Evolutionary conservation across 2,113 vertebrate genomes (phyloP), one percentile per base, ranked within the genome.

Genomic region (Gnathonemus longibarbis): DNA sequence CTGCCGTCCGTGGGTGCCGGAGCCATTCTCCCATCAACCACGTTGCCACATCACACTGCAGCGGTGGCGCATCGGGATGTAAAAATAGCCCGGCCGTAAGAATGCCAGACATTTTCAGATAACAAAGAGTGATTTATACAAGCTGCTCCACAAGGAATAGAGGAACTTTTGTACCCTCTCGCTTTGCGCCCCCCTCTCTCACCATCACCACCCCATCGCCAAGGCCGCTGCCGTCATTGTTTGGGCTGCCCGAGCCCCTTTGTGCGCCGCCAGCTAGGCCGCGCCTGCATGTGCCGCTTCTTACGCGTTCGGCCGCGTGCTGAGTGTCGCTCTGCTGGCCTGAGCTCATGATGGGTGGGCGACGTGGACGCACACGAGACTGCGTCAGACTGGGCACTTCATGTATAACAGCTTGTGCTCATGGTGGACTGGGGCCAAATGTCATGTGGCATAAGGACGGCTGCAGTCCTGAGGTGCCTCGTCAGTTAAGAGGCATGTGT

Each of bases 101-200:
- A 97, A 97, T 97, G 94, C 92, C 94, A 96, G 95, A 96, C 96
- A 97, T 97, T 97, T 96, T 95, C 95, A 93, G 95, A 95, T 96
- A 96, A 97, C 97, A 97, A 97, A 97, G 96, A 92, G 92, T 94
- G 95, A 94, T 95, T 96, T 96, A 96, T 97, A 92, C 92, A 90
- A 93, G 92, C 92, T 94, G 93, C 15, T 93, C 90, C 92, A 94
- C 93, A 92, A 94, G 95, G 95, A 93, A 97, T 93, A 97, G 96
- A 97, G 95, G 89, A 45, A 89, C 94, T 95, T 97, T 97, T 97
- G 97, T 97, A 83, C 95, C 93, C 39, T 74, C 2, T 10, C 49
- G 31, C 70, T 24, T 17, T 66, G 49, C 24, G 5, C n/a, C 46
- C 15, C 45, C 46, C 35, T 7, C 89, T 95, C 84, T 93, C 50